phyloP scores from a whole-genome alignment of 1,140 invertebrate genomes.

The Dreissena rostriformis region DNA sequence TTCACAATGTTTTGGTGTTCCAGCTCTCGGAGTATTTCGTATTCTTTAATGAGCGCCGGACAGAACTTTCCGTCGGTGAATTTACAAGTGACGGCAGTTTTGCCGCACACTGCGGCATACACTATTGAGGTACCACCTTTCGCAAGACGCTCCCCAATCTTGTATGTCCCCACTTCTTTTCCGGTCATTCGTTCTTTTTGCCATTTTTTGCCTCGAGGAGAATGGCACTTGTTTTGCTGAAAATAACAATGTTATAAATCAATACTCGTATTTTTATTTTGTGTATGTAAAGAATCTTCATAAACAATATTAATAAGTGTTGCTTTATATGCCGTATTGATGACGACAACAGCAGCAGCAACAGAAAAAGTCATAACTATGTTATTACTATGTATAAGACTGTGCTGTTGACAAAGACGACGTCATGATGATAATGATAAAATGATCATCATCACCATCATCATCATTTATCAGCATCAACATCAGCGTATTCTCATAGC shows the following conservation, averaged over 20 bases:
- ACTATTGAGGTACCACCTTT: slow-evolving; percentile 28
- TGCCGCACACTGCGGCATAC: slow-evolving; percentile 16
- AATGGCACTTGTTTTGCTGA: slow-evolving; percentile 25
- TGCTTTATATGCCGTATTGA: not conserved
- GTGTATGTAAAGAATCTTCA: not conserved
- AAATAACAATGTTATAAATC: not conserved
- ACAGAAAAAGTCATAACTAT: not conserved
- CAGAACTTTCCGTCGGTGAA: slow-evolving; percentile 41
- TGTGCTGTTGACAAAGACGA: not conserved
- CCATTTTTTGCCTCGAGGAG: slow-evolving; percentile 40
- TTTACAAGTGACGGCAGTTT: slow-evolving; percentile 20
- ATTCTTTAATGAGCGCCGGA: slow-evolving; percentile 36
- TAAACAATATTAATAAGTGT: not conserved
- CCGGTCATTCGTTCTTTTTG: slow-evolving; percentile 41
- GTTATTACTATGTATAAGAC: not conserved
- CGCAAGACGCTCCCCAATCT: slow-evolving; percentile 3
- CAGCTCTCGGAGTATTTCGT: slow-evolving; percentile 30
- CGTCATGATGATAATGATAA: no score
- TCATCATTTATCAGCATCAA: no score
- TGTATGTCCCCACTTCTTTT: slow-evolving; percentile 24
- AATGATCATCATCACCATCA: not conserved
- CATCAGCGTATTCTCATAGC: no score
- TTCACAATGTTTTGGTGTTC: slow-evolving; percentile 40
- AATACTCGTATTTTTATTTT: not conserved
- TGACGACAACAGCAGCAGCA: no score